phyloP scores from a whole-genome alignment of 2,113 vertebrate species.

The Eurypyga helias region DNA sequence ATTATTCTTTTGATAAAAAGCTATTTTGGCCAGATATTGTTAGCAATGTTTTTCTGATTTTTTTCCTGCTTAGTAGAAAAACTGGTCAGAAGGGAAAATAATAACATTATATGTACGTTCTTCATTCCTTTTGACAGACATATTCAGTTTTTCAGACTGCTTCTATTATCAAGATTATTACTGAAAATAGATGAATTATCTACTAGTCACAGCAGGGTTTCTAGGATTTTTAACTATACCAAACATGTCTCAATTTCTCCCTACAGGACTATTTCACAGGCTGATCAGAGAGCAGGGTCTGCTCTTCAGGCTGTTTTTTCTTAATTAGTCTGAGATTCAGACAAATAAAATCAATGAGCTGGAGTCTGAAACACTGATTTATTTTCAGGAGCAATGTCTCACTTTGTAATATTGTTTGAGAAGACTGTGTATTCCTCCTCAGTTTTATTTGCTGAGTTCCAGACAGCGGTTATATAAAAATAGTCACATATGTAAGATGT shows the following conservation, averaged over 20 bases:
- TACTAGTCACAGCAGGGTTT: background rate
- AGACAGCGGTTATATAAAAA: conserved; percentile 20
- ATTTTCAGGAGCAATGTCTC: conserved; percentile 3
- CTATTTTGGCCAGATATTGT: background rate
- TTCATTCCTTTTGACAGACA: background rate
- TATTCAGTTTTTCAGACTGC: background rate
- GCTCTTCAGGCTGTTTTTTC: background rate
- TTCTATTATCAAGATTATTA: background rate
- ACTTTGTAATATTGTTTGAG: background rate
- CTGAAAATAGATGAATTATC: background rate
- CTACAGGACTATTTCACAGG: background rate
- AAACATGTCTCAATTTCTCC: background rate
- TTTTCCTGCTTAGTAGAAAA: background rate
- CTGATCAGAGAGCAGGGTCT: background rate
- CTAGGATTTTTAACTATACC: background rate
- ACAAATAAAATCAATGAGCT: conserved; percentile 46
- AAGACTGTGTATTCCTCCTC: background rate
- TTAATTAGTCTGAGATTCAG: conserved; percentile 17
- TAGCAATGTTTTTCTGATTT: background rate
- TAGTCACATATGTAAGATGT: background rate
- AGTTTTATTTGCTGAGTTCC: background rate
- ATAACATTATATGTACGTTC: background rate
- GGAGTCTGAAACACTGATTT: conserved; percentile 23
- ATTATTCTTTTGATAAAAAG: background rate
- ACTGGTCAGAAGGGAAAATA: background rate